Evolutionary conservation across 2,113 vertebrate species (phyloP).

Genomic region (Falco punctatus): DNA sequence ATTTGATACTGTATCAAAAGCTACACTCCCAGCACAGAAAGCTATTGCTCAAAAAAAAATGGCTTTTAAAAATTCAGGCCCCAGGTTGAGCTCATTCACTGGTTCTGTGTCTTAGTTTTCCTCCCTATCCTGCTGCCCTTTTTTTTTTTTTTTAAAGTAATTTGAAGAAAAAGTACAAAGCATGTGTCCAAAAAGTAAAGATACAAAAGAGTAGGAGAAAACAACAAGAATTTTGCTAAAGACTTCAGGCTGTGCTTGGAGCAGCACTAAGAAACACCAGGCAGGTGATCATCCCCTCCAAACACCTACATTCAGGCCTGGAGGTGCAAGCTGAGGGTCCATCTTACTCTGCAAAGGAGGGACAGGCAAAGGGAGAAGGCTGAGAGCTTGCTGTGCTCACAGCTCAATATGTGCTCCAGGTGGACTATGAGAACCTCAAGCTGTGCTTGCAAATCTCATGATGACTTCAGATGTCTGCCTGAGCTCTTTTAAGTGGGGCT

Average conservation of each 20-base stretch:
- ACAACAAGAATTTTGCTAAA: not conserved
- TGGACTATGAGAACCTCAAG: not conserved
- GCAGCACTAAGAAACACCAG: rapidly evolving
- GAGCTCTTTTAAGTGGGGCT: not conserved
- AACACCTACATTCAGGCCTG: not conserved
- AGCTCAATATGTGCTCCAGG: not conserved
- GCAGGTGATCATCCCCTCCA: not conserved
- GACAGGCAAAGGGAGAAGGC: not conserved
- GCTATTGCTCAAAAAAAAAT: not conserved
- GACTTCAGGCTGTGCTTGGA: not conserved
- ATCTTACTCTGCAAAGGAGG: not conserved
- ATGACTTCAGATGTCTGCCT: not conserved
- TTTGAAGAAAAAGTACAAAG: not conserved
- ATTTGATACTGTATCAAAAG: not conserved
- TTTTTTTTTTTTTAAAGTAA: not conserved
- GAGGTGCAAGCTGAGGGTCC: not conserved
- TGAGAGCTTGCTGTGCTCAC: not conserved
- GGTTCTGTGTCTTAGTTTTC: not conserved
- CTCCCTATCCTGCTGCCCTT: rapidly evolving
- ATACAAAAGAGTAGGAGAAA: not conserved
- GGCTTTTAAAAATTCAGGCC: not conserved
- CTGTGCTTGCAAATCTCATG: not conserved
- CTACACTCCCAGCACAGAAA: not conserved
- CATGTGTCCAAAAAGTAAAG: rapidly evolving
- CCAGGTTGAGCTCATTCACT: not conserved